Evolutionary conservation across 2,888 invertebrate species (phyloP), one percentile per base, ranked within the genome.

Genomic region (Romanomermis culicivorax): DNA sequence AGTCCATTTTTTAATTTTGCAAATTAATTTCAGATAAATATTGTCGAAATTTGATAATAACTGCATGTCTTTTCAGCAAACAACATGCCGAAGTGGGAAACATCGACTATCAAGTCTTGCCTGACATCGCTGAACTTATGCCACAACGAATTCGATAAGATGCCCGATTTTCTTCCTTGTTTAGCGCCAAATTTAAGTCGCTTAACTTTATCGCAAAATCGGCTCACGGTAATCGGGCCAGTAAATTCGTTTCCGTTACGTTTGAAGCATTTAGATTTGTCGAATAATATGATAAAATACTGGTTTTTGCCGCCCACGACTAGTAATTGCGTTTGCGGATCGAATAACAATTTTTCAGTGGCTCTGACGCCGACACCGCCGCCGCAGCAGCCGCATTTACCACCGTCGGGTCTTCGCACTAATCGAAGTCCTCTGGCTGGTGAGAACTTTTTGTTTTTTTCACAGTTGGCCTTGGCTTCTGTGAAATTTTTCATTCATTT

Each of bases 171-270:
- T 49, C 72, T 97, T 42, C 83, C 93, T 1, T 97, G 97, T 68
- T 75, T 86, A 55, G 89, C 87, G 2, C 82, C 87, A 0, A 79
- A 80, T 62, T 76, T 97, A 29, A 81, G 84, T 0, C 75, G 85
- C 42, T 77, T 97, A 20, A 89, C 89, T 68, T 79, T 97, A 77
- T 82, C 88, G 0, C 85, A 85, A 66, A 95, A 95, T 71, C 64
- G 66, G 54, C 61, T 77, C 29, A 67, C 62, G 29, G 64, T 68
- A 54, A 82, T 88, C 80, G 86, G 86, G 1, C 81, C 81, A 65
- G 83, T 91, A 55, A 85, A 85, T 14, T 82, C 83, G 53, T 89
- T 87, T 70, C 93, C 95, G 0, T 79, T 81, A 43, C 80, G 80
- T 50, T 74, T 95, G 7, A 85, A 88, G 57, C 87, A 89, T 68